Conservation (phyloP, 2,888 invertebrate genomes). For the Apoda limacodes region DNA sequence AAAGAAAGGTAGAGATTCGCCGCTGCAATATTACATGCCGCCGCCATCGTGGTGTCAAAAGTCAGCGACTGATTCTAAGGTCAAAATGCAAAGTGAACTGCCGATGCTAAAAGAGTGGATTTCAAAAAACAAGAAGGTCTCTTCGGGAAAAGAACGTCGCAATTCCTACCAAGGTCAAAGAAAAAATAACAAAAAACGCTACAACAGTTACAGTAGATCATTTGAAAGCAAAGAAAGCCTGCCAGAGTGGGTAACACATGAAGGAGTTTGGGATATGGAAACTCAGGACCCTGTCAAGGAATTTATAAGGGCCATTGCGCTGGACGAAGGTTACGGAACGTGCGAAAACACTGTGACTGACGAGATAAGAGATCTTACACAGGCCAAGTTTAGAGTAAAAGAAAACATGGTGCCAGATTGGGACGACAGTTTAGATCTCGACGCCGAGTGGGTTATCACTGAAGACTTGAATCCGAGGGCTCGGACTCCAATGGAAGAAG, state of each 20-base stretch:
- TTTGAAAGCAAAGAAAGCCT: slow-evolving; percentile 55
- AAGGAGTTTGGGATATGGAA: slow-evolving; percentile 64
- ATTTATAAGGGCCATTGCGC: slow-evolving; percentile 55
- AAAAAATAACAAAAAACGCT: slow-evolving; percentile 46
- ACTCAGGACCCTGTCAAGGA: slow-evolving; percentile 59
- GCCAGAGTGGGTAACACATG: slow-evolving; percentile 68
- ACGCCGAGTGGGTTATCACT: slow-evolving; percentile 41
- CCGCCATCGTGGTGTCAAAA: slow-evolving; percentile 60
- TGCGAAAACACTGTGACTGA: slow-evolving; percentile 60
- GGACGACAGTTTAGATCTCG: slow-evolving; percentile 44
- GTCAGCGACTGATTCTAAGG: slow-evolving; percentile 39
- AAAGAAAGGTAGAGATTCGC: slow-evolving; percentile 62
- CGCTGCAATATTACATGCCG: slow-evolving; percentile 53
- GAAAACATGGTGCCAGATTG: slow-evolving; percentile 46
- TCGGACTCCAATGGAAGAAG: slow-evolving; percentile 52
- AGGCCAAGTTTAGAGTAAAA: slow-evolving; percentile 31
- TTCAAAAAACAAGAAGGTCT: slow-evolving; percentile 42
- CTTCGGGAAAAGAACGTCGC: slow-evolving; percentile 52
- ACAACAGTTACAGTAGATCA: slow-evolving; percentile 52
- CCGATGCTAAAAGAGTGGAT: slow-evolving; percentile 52
- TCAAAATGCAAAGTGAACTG: slow-evolving; percentile 30
- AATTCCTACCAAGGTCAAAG: slow-evolving; percentile 52
- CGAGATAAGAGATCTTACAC: slow-evolving; percentile 37
- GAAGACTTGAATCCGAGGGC: slow-evolving; percentile 39
- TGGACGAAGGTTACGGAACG: slow-evolving; percentile 65